Base-by-base conservation (phyloP, 1,140 invertebrate species). In the Araneus ventricosus region DNA sequence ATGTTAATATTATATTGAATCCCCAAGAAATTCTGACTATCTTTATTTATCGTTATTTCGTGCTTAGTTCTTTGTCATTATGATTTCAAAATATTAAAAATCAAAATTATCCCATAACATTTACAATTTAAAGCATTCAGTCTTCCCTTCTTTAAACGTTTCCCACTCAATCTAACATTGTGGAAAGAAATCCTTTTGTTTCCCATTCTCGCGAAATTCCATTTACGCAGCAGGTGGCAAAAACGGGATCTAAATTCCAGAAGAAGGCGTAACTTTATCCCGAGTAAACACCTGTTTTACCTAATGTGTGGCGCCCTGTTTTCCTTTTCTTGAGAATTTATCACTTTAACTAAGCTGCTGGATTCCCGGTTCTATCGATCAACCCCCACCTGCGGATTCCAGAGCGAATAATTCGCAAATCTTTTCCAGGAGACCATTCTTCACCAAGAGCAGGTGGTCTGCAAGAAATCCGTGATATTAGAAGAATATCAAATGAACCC, bases 331-430 rank as follows among this genome's bases (percentile, higher is more conserved):
- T 2, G 27, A 93, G 61, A 93, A 93, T 93, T 93, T 80, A 93
- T 93, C 87, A 85, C 92, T 88, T 52, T 93, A 93, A 93, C 92
- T 93, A 93, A 89, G 92, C 92, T 89, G 27, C 14, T 57, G 30
- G n/a, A 37, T 59, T 82, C 39, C 30, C 59, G 34, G 30, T 82
- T 37, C 41, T 59, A 93, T 93, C 34, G 61, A 92, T 88, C 84
- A 88, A 79, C 79, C 45, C 84, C 67, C 86, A 89, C 92, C 92
- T 93, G 84, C 67, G 86, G 86, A 93, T 79, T 80, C 85, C 41
- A 75, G 45, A 59, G 70, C 84, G 67, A 87, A 89, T 89, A 82
- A 88, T 93, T 93, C 85, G 84, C 59, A 84, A 93, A 88, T 88
- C 75, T 89, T 93, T 45, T 67, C 45, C n/a, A 5, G 34, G 70